A percentile compares a stretch with the other conserved stretches of the same genome.
Evolutionary conservation across 2,113 vertebrate species (phyloP).

Genomic region (Climacteris rufus): DNA sequence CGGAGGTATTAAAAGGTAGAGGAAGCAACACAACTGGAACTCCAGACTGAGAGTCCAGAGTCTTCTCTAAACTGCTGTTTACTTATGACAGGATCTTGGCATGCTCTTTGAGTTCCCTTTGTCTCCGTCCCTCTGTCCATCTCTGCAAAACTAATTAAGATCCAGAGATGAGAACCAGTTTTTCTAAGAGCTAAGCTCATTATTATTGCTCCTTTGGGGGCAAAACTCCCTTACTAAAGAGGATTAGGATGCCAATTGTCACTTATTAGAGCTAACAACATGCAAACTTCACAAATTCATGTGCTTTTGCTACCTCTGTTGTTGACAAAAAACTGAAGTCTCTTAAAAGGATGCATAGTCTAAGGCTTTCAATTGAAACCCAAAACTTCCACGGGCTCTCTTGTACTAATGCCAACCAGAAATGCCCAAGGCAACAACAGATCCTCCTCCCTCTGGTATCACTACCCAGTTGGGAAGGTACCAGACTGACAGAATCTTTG

Average conservation of each 20-base stretch:
- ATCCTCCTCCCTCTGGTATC: background rate
- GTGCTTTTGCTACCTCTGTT: background rate
- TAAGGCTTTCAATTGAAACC: background rate
- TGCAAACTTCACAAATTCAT: background rate
- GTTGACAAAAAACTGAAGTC: background rate
- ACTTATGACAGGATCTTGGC: background rate
- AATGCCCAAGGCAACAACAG: background rate
- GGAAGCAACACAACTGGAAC: background rate
- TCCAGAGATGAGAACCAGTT: background rate
- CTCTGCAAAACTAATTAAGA: slow-evolving; percentile 6
- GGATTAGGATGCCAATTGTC: background rate
- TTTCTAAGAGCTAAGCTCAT: background rate
- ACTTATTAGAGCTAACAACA: slow-evolving; percentile 4
- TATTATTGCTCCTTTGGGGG: background rate
- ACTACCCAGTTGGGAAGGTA: background rate
- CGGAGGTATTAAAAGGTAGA: background rate
- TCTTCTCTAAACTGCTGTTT: background rate
- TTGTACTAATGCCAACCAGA: background rate
- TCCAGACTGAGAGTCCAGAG: background rate
- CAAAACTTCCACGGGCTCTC: background rate
- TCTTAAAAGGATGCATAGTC: background rate
- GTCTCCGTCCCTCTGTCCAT: background rate
- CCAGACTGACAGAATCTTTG: background rate
- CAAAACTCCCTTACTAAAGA: background rate
- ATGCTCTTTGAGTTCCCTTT: background rate